Percentiles rank a stretch among this genome's conserved stretches.
These are phyloP conservation scores for Diabrotica virgifera DNA, from an alignment of 1,140 invertebrate genomes.

Conservation along the genomic window DNA sequence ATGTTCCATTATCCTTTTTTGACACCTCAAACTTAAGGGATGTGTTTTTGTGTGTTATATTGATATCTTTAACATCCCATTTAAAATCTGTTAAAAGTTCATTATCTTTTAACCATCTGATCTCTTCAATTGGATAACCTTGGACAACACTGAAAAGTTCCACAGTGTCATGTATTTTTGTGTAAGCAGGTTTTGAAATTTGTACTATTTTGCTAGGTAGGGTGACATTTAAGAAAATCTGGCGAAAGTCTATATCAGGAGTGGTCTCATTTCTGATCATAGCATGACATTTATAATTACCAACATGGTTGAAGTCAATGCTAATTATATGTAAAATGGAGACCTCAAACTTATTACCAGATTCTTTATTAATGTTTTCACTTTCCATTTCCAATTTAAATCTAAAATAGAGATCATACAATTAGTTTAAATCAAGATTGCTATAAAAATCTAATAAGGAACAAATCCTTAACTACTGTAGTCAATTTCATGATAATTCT, in stretches of 20 bases:
- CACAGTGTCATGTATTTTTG: constrained; percentile 52
- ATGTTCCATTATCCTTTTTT: constrained; percentile 68
- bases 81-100: constrained; percentile 48
- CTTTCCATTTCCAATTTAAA: constrained; percentile 46
- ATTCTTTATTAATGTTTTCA: constrained; percentile 44
- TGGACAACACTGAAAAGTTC: constrained; percentile 56
- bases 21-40: constrained; percentile 56
- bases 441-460: too few species aligned
- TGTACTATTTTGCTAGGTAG: constrained; percentile 51
- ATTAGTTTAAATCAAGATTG: neutral
- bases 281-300: constrained; percentile 53
- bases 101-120: constrained; percentile 59
- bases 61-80: constrained; percentile 51
- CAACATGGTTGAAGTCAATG: constrained; percentile 50
- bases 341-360: constrained; percentile 48
- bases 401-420: constrained; percentile 28
- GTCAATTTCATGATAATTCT: too few species aligned
- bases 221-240: constrained; percentile 48
- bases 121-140: constrained; percentile 57
- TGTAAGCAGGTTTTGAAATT: constrained; percentile 49
- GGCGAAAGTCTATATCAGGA: constrained; percentile 38
- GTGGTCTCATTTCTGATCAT: constrained; percentile 42
- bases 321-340: constrained; percentile 46
- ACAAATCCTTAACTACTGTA: too few species aligned
- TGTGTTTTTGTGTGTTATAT: constrained; percentile 57